Conservation (phyloP, 2,113 vertebrate species). For the Nematolebias whitei region DNA sequence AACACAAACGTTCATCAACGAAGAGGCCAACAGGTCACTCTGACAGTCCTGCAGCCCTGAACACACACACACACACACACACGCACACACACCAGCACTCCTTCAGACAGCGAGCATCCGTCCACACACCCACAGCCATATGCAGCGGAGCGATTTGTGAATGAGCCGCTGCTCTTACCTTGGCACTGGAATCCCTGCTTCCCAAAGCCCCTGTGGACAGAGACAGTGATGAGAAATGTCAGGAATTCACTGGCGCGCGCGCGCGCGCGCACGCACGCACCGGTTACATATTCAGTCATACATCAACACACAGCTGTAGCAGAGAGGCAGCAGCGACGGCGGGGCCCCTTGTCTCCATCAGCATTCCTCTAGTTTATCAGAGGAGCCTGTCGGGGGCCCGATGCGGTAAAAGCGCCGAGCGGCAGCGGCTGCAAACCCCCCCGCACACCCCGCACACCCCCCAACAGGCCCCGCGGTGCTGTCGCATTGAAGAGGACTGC, state of each 20-base stretch:
- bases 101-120: constrained; percentile 48
- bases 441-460: neutral
- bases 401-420: constrained; percentile 63
- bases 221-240: constrained; percentile 40
- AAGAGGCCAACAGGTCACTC: constrained; percentile 52
- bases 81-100: neutral
- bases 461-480: constrained; percentile 35
- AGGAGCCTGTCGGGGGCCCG: constrained; percentile 41
- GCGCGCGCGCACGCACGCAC: neutral
- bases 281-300: constrained; percentile 21
- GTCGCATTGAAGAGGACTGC: constrained; percentile 57
- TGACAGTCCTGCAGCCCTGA: constrained; percentile 41
- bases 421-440: constrained; percentile 24
- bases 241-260: constrained; percentile 27
- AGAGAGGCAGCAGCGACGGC: constrained; percentile 22
- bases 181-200: constrained; percentile 82
- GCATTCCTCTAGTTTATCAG: constrained; percentile 64
- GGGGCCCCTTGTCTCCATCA: constrained; percentile 55
- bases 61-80: constrained; percentile 33
- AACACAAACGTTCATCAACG: constrained; percentile 45
- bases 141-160: constrained; percentile 58
- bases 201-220: constrained; percentile 76
- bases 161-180: constrained; percentile 71
- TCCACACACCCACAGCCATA: constrained; percentile 61
- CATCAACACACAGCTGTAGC: constrained; percentile 20